Base-by-base conservation (phyloP, 2,797 vertebrate genomes). In the Coilia nasus region DNA sequence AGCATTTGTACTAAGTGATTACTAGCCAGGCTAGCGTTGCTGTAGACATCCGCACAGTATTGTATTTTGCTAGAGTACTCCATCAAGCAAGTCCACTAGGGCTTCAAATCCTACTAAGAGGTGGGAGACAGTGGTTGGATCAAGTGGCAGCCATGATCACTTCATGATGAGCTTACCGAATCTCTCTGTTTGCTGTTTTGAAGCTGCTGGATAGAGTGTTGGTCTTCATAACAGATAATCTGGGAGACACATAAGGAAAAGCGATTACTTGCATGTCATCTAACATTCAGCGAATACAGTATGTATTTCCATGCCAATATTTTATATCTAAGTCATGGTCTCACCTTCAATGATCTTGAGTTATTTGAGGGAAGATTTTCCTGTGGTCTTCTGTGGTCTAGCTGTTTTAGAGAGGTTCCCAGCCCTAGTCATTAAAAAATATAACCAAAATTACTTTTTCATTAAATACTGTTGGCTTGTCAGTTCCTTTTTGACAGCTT, bases 1-100 rank as follows among this genome's bases (percentile, higher is more conserved):
- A 89, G 85, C 85, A 86, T 89, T 90, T 91, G 85, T 2, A 44
- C 82, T 86, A 86, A 91, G 88, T 75, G 80, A 90, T 89, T 86
- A 67, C 83, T 75, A 41, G 35, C 35, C 35, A 41, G 35, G 5
- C 35, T 41, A 41, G 35, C 35, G 2, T 5, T 41, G 35, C 35
- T 5, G 35, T 41, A 41, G 35, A 41, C 35, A 2, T 41, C 35
- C 5, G 46, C n/a, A 83, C 35, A 41, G 35, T 41, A 41, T 41
- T 41, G 35, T 41, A 41, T 41, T 41, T 41, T 41, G 35, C 35
- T 41, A 41, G 35, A 41, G 35, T 41, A 41, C 35, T 41, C 35
- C 35, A 2, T 41, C 2, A 41, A 5, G 35, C 2, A 41, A 41
- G 2, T 41, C 35, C 5, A 41, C 35, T 41, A 41, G 5, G 35